Percentiles rank a stretch among this genome's conserved stretches.
Conservation (phyloP, 1,140 invertebrate genomes). For the Papilio helenus region DNA sequence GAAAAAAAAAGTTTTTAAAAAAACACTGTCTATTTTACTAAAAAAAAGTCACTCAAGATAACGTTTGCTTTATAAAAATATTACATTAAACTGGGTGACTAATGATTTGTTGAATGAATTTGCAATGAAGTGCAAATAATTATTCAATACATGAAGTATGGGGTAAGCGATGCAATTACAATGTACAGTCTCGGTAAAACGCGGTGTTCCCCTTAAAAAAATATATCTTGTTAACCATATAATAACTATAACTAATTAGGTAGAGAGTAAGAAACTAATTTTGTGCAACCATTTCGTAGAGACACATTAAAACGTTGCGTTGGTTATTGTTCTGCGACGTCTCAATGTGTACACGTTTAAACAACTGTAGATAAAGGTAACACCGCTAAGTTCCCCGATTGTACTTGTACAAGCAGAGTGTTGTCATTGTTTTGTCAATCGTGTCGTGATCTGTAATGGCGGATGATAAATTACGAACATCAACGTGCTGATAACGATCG, state of each 20-base stretch:
- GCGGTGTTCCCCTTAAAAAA: too few species aligned
- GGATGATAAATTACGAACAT: slow-evolving; percentile 23
- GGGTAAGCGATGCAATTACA: slow-evolving; percentile 21
- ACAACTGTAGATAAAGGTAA: too few species aligned
- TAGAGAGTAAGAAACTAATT: too few species aligned
- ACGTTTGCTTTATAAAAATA: not conserved
- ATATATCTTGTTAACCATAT: too few species aligned
- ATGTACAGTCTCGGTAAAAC: not conserved
- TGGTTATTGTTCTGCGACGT: too few species aligned
- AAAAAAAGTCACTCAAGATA: not conserved
- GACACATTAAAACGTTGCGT: too few species aligned
- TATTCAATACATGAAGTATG: slow-evolving; percentile 18
- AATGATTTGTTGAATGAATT: not conserved
- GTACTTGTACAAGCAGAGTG: not conserved
- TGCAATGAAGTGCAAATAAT: slow-evolving; percentile 18
- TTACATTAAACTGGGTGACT: not conserved
- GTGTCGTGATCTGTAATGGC: slow-evolving; percentile 1
- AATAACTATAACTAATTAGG: too few species aligned
- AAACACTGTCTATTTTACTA: not conserved
- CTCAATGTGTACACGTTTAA: too few species aligned
- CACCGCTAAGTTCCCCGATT: too few species aligned
- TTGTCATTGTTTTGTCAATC: slow-evolving; percentile 33
- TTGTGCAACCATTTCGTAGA: too few species aligned
- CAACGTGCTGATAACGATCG: not conserved
- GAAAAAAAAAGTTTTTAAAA: not conserved